Evolutionary conservation across 2,888 invertebrate genomes (phyloP).

Genomic region (Lordiphosa fenestrarum): DNA sequence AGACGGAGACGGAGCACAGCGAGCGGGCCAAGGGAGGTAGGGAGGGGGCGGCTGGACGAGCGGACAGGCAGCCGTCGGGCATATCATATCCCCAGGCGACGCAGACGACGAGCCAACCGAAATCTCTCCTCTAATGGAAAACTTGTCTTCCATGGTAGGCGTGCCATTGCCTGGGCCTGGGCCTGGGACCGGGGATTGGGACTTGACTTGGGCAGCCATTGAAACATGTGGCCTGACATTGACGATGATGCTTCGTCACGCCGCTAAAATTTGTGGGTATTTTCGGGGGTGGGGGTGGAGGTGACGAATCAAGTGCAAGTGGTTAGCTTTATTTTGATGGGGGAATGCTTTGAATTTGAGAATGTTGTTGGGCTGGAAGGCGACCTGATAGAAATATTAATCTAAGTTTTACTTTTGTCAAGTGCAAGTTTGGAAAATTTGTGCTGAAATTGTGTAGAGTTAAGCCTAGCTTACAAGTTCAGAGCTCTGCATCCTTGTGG

Average conservation of each 20-base stretch:
- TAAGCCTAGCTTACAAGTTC: too few relatives aligned
- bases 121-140: conserved; percentile 30
- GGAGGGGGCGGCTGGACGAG: conserved; percentile 7
- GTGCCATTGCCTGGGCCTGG: conserved; percentile 2
- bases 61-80: conserved; percentile 30
- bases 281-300: neutral
- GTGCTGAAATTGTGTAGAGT: too few relatives aligned
- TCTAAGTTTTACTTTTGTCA: too few relatives aligned
- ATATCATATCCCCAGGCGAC: conserved; percentile 54
- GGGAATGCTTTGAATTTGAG: too few relatives aligned
- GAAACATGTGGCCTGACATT: conserved; percentile 66
- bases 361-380: too few relatives aligned
- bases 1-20: conserved; percentile 59
- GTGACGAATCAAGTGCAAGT: conserved; percentile 7
- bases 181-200: too few relatives aligned
- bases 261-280: conserved; percentile 4
- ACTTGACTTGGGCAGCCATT: conserved; percentile 56
- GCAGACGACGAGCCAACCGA: conserved; percentile 23
- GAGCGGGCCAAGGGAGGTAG: conserved; percentile 12
- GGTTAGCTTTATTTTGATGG: too few relatives aligned
- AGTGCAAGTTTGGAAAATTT: too few relatives aligned
- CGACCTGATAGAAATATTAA: too few relatives aligned
- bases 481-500: too few relatives aligned
- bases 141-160: conserved; percentile 43
- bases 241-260: conserved; percentile 32